Base-by-base conservation (phyloP, 2,888 invertebrate species). In the Syrphus vitripennis region DNA sequence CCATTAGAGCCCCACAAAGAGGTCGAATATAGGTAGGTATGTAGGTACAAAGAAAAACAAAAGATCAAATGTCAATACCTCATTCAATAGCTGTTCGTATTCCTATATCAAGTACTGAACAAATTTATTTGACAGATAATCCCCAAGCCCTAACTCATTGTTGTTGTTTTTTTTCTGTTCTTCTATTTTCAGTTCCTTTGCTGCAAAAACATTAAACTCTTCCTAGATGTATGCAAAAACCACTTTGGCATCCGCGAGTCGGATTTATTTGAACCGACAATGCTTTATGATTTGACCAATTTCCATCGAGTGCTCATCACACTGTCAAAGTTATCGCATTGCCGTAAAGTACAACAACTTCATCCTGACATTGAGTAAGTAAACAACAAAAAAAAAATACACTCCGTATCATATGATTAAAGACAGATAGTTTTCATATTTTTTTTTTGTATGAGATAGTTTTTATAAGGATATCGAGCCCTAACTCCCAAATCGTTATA, bases 221-320 rank as follows among this genome's bases (percentile, higher is more conserved):
- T 99, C 93, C 94, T 99, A 76, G 95, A 96, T 88, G 96, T 97
- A 24, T 98, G 98, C 91, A 95, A 95, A 89, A 95, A 95, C 82
- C 94, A 95, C 82, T 99, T 99, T 93, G 96, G 96, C 84, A 93
- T 99, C 82, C 94, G 95, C 45, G 97, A 97, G 89, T 94, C 94
- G 10, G 98, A 99, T 92, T 94, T 99, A 37, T 99, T 99, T 92
- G 98, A 98, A 90, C 97, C 98, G 0, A 95, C 96, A n/a, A 98
- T 98, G 96, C 94, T 99, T 69, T 99, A 98, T 91, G 98, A 99
- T 92, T 94, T 98, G 88, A 96, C 97, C 71, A 97, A 99, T 93
- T 99, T 99, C 93, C 97, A 97, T 93, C 95, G 97, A 90, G 98
- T 99, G 42, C 93, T 99, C 86, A 96, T 97, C 91, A 98, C 98